Evolutionary conservation across 2,113 vertebrate genomes (phyloP).

Genomic region (Setophaga kirtlandii): DNA sequence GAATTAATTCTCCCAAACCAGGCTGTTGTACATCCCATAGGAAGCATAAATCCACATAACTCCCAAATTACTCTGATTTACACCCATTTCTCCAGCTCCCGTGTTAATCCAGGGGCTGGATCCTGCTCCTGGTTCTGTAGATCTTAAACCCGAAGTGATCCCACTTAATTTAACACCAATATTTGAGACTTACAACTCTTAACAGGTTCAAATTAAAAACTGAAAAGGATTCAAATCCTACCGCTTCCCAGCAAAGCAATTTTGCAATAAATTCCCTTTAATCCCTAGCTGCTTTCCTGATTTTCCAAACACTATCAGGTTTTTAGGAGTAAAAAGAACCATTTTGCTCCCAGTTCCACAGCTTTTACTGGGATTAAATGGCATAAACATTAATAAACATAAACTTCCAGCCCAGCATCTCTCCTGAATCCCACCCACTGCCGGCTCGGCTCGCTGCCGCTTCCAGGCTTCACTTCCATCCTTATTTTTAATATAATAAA

Average conservation of each 20-base stretch:
- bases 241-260: neutral
- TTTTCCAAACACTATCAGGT: accelerated
- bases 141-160: neutral
- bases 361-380: neutral
- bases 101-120: neutral
- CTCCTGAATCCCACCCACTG: neutral
- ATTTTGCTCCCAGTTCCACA: neutral
- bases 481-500: neutral
- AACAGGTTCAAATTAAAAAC: neutral
- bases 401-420: neutral
- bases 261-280: neutral
- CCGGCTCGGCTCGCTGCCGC: accelerated
- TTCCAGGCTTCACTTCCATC: neutral
- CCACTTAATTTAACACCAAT: accelerated
- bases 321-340: neutral
- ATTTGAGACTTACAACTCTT: neutral
- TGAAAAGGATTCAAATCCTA: accelerated
- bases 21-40: neutral
- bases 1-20: neutral
- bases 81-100: neutral
- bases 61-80: neutral
- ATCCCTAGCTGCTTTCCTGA: neutral
- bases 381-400: neutral
- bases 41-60: neutral
- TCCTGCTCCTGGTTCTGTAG: neutral